Evolutionary conservation across 2,888 invertebrate species (phyloP).

Genomic region (Erannis defoliaria): DNA sequence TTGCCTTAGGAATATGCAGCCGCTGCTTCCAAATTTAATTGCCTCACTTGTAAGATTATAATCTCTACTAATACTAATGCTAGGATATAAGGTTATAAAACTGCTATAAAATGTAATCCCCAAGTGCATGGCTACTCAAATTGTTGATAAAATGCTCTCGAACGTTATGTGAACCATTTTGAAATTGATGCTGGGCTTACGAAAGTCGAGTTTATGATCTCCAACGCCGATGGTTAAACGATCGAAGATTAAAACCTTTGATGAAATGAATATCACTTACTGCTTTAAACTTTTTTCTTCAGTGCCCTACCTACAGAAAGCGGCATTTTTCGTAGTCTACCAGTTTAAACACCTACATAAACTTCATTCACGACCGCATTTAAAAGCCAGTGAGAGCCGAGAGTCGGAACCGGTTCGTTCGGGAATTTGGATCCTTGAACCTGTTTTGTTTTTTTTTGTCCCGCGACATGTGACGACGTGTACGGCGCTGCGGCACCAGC

Average conservation of each 20-base stretch:
- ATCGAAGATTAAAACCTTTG: constrained; percentile 12
- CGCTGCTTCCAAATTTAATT: neutral
- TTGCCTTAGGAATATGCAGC: constrained; percentile 1
- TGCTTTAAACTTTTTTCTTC: constrained; percentile 5
- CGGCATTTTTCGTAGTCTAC: constrained; percentile 34
- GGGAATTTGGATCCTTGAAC: constrained; percentile 58
- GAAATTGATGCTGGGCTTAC: constrained; percentile 17
- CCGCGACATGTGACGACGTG: constrained; percentile 48
- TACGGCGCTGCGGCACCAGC: constrained; percentile 47
- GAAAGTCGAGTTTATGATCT: constrained; percentile 18
- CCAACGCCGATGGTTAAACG: constrained; percentile 18
- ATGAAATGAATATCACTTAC: constrained; percentile 11
- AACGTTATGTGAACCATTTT: constrained; percentile 17
- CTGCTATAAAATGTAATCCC: constrained; percentile 21
- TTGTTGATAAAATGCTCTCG: constrained; percentile 23
- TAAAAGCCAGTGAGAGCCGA: constrained; percentile 45
- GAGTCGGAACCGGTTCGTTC: constrained; percentile 56
- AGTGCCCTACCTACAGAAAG: constrained; percentile 39
- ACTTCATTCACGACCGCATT: constrained; percentile 43
- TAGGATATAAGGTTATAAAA: constrained; percentile 16
- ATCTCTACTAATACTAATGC: constrained; percentile 10
- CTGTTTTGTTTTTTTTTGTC: constrained; percentile 49
- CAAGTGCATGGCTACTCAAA: constrained; percentile 11
- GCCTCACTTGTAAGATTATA: constrained; percentile 12
- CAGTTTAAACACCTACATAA: constrained; percentile 38